A percentile compares a stretch with the other conserved stretches of the same genome.
These are phyloP conservation scores for Machaerirhynchus nigripectus DNA, from an alignment of 2,113 vertebrate genomes.

Conservation along the genomic window DNA sequence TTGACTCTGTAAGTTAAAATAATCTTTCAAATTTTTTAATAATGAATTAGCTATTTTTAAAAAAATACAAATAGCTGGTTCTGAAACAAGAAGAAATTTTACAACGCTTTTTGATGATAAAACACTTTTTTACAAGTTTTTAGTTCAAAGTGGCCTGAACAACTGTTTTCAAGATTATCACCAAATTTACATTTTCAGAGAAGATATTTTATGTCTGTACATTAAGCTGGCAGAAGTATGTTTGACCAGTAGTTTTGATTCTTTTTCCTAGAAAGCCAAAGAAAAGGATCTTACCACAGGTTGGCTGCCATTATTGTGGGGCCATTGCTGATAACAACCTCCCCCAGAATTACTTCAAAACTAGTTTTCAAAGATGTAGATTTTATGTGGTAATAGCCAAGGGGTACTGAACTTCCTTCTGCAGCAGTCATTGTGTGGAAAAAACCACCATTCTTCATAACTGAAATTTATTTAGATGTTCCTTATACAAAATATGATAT, in stretches of 20 bases:
- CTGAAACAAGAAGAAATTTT: neutral
- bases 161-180: neutral
- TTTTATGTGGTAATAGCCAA: neutral
- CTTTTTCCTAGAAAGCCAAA: neutral
- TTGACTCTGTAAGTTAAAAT: neutral
- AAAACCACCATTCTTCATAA: neutral
- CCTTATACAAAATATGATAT: neutral
- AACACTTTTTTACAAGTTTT: neutral
- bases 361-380: neutral
- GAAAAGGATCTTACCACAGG: neutral
- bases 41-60: neutral
- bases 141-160: neutral
- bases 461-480: neutral
- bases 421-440: neutral
- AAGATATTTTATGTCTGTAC: neutral
- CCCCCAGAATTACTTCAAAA: neutral
- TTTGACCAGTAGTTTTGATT: neutral
- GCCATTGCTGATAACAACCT: neutral
- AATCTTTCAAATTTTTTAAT: neutral
- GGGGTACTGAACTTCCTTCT: neutral
- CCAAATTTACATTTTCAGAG: neutral
- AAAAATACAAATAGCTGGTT: neutral
- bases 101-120: neutral
- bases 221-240: neutral
- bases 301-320: neutral